Conservation (phyloP, 2,797 vertebrate genomes). For the Monodelphis domestica region DNA sequence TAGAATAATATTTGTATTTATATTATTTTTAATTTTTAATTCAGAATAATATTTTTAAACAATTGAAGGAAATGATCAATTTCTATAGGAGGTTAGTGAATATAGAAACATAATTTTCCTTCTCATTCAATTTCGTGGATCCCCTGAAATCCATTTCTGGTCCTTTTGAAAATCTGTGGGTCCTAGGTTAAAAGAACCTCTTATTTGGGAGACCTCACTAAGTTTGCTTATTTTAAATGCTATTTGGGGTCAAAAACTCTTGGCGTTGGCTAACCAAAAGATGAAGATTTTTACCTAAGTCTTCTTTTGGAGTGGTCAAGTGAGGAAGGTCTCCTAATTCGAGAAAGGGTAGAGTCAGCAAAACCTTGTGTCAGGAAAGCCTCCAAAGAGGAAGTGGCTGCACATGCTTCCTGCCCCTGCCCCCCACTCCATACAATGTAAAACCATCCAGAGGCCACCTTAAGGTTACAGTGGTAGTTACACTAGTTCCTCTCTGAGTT, state of each 20-base stretch:
- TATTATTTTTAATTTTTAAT: too few species aligned
- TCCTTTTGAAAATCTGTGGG: not conserved
- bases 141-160: not conserved
- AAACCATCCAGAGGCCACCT: constrained; percentile 78
- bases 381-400: not conserved
- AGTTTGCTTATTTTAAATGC: not conserved
- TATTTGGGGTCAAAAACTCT: not conserved
- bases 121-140: not conserved
- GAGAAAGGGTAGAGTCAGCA: not conserved
- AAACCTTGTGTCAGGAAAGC: not conserved
- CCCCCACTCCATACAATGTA: not conserved
- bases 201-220: not conserved
- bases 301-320: not conserved
- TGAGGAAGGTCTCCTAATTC: not conserved
- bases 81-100: not conserved
- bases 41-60: too few species aligned
- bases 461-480: constrained; percentile 70
- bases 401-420: not conserved
- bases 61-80: not conserved
- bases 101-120: not conserved
- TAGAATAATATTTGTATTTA: not conserved
- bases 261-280: not conserved
- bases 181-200: not conserved
- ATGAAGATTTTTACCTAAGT: not conserved
- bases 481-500: constrained; percentile 76